A percentile compares a stretch with the other conserved stretches of the same genome.
These are phyloP conservation scores for Amphiprion clarkii DNA, from an alignment of 2,797 vertebrate species.

Conservation along the genomic window DNA sequence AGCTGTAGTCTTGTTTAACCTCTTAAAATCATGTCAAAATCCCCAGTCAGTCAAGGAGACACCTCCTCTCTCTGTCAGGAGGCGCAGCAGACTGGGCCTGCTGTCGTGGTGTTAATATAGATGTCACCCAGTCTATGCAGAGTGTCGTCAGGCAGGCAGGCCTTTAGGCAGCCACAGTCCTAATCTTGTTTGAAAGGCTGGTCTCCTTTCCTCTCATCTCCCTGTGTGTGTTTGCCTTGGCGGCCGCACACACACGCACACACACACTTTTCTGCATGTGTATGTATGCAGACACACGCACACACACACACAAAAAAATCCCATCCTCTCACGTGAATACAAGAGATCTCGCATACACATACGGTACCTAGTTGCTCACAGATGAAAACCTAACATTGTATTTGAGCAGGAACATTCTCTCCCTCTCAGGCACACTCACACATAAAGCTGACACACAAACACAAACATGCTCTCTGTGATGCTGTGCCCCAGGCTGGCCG, in stretches of 20 bases:
- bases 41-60: slow-evolving; percentile 31
- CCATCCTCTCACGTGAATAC: slow-evolving; percentile 46
- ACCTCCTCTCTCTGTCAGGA: slow-evolving; percentile 39
- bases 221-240: slow-evolving; percentile 57
- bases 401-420: slow-evolving; percentile 67
- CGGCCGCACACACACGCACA: slow-evolving; percentile 49
- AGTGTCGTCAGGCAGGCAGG: slow-evolving; percentile 70
- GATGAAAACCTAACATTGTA: slow-evolving; percentile 70
- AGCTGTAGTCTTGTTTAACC: slow-evolving; percentile 32
- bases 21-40: slow-evolving; percentile 34
- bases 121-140: slow-evolving; percentile 72
- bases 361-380: slow-evolving; percentile 61
- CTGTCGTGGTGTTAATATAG: slow-evolving; percentile 70
- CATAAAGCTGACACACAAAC: slow-evolving; percentile 36
- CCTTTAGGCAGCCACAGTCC: slow-evolving; percentile 73
- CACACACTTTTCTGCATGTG: slow-evolving; percentile 11
- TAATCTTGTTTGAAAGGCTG: slow-evolving; percentile 82
- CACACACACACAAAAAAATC: neutral
- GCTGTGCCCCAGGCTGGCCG: slow-evolving; percentile 80
- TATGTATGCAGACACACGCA: slow-evolving; percentile 19
- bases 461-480: slow-evolving; percentile 74
- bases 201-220: slow-evolving; percentile 74
- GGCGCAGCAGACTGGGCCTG: slow-evolving; percentile 53
- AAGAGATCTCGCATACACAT: slow-evolving; percentile 43
- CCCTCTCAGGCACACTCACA: slow-evolving; percentile 43